Percentiles rank a stretch among this genome's conserved stretches.
These are phyloP conservation scores for Icerya purchasi DNA, from an alignment of 2,888 invertebrate species.

Conservation along the genomic window DNA sequence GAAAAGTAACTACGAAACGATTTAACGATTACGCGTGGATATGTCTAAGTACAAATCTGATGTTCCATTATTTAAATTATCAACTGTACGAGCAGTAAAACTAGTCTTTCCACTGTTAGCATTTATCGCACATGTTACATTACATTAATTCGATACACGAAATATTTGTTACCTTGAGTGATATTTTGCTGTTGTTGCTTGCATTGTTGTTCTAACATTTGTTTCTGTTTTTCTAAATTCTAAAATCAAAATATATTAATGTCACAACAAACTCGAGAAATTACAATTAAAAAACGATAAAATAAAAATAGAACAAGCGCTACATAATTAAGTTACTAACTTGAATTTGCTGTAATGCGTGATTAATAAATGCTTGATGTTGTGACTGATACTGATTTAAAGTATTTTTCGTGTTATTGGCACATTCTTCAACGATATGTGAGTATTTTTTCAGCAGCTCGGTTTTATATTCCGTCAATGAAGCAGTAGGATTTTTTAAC, in stretches of 20 bases:
- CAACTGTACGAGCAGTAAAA: no score
- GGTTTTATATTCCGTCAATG: conserved; percentile 77
- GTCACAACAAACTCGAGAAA: background rate
- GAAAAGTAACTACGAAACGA: no score
- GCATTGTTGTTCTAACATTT: conserved; percentile 36
- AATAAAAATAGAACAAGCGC: no score
- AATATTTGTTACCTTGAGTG: no score
- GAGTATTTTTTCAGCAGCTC: conserved; percentile 62
- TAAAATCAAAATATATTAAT: conserved; percentile 11
- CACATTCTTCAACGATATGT: conserved; percentile 49
- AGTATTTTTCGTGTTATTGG: conserved; percentile 57
- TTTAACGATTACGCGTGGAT: no score
- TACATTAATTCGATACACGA: no score
- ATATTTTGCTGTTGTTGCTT: no score
- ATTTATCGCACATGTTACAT: no score
- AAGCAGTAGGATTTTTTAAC: conserved; percentile 63
- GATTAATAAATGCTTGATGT: conserved; percentile 83
- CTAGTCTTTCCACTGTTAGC: no score
- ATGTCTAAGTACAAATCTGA: no score
- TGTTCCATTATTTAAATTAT: no score
- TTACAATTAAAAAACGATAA: background rate
- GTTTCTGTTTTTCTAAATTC: conserved; percentile 46
- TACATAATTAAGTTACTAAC: conserved; percentile 26
- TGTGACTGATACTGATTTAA: conserved; percentile 79
- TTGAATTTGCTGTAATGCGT: conserved; percentile 72